Percentiles rank a stretch among this genome's conserved stretches.
Evolutionary conservation across 37 sponge, comb jelly and placozoan genomes (phyloP).

Genomic region (Ianthella basta): DNA sequence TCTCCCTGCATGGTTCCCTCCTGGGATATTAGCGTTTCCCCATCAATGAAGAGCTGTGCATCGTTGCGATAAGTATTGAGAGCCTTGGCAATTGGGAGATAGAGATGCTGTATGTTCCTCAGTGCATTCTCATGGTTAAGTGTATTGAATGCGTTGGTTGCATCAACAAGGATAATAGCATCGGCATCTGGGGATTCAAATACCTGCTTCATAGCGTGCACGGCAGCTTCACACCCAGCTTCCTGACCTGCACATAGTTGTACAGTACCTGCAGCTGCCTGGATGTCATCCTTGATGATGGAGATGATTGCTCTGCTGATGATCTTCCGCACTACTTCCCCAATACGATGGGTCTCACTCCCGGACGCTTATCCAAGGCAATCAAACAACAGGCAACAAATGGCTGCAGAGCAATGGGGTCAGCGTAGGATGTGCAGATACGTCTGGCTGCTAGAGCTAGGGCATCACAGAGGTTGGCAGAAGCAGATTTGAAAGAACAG

Average conservation of each 20-base stretch:
- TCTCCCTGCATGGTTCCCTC: neutral
- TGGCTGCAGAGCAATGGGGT: neutral
- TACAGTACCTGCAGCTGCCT: constrained; percentile 19
- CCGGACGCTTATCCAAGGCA: constrained; percentile 27
- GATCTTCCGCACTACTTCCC: constrained; percentile 22
- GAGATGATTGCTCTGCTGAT: constrained; percentile 19
- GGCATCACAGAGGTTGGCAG: constrained; percentile 19
- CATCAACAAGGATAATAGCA: neutral
- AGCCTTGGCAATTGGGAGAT: neutral
- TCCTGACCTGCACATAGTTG: constrained; percentile 39
- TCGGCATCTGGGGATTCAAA: constrained; percentile 8
- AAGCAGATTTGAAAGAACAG: constrained; percentile 18
- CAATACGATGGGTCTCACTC: constrained; percentile 30
- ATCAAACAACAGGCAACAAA: constrained; percentile 26
- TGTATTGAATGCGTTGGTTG: too few relatives aligned
- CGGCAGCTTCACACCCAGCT: constrained; percentile 9
- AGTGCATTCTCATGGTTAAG: neutral
- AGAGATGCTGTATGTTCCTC: neutral
- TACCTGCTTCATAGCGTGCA: constrained; percentile 1
- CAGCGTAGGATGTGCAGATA: neutral
- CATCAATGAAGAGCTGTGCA: neutral
- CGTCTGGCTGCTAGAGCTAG: constrained; percentile 5
- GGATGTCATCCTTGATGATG: constrained; percentile 11
- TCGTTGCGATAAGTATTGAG: neutral
- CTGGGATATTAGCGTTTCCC: neutral